Percentiles rank a stretch among this genome's conserved stretches.
phyloP scores from a whole-genome alignment of 2,797 vertebrate genomes.

The Sardinella longiceps region DNA sequence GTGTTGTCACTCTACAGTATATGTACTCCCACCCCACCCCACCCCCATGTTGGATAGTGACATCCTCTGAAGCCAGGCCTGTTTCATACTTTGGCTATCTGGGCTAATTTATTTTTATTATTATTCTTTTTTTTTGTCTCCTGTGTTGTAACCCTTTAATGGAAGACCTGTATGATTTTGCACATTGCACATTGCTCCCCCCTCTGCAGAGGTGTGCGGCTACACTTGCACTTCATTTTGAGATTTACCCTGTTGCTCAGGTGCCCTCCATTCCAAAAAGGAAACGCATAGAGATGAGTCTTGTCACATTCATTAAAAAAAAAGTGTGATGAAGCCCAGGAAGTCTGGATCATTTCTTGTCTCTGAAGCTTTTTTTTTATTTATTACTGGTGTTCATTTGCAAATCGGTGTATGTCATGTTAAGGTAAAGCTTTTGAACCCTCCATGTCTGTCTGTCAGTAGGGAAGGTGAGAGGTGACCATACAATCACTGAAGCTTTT shows the following conservation, averaged over 20 bases:
- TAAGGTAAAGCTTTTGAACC: not conserved
- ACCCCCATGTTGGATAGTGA: not conserved
- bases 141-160: slow-evolving; percentile 17
- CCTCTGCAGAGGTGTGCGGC: slow-evolving; percentile 68
- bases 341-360: not conserved
- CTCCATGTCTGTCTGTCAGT: not conserved
- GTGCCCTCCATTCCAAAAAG: slow-evolving; percentile 22
- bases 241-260: slow-evolving; percentile 52
- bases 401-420: not conserved
- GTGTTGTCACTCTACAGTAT: not conserved
- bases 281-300: slow-evolving; percentile 7
- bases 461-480: not conserved
- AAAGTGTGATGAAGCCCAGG: slow-evolving; percentile 16
- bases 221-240: slow-evolving; percentile 73
- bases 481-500: not conserved
- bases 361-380: not conserved
- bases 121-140: not conserved
- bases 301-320: slow-evolving; percentile 23
- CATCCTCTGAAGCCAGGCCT: not conserved
- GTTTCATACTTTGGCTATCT: not conserved
- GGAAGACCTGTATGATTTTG: slow-evolving; percentile 65
- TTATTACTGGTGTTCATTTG: not conserved
- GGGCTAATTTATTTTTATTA: not conserved
- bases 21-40: too few relatives aligned
- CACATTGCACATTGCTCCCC: slow-evolving; percentile 66